These are phyloP conservation scores for Tholera decimalis DNA, from an alignment of 2,888 invertebrate species.

Conservation along the genomic window DNA sequence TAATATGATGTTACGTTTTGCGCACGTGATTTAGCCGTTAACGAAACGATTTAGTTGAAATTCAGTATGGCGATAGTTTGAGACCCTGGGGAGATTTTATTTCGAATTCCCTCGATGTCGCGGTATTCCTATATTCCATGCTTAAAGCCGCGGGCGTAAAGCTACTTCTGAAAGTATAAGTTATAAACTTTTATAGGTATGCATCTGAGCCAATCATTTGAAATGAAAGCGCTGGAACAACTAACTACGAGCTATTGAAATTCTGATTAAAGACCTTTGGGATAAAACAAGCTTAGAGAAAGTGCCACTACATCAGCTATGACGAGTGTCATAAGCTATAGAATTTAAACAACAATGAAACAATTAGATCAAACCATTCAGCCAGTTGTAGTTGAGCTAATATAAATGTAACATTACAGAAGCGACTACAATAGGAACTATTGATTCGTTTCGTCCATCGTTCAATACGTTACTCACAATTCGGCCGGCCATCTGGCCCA, in stretches of 20 bases:
- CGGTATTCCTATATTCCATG: conserved; percentile 11
- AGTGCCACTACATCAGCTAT: neutral
- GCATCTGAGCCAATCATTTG: neutral
- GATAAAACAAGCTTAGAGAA: neutral
- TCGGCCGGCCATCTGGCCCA: conserved; percentile 58
- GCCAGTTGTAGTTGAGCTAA: neutral
- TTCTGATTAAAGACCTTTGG: neutral
- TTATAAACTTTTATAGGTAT: no score
- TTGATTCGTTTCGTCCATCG: conserved; percentile 34
- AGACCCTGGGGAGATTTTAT: no score
- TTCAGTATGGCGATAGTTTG: no score
- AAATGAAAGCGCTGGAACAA: neutral
- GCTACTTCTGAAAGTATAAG: no score
- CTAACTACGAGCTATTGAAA: neutral
- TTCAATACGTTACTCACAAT: conserved; percentile 58
- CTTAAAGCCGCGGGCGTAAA: conserved; percentile 11
- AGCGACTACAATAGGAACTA: conserved; percentile 38
- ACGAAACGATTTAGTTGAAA: no score
- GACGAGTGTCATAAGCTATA: neutral
- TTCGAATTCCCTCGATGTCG: no score
- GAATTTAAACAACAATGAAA: neutral
- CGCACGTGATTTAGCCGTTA: conserved; percentile 8
- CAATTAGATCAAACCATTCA: neutral
- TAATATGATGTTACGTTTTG: conserved; percentile 36
- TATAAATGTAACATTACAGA: conserved; percentile 13